Conservation (phyloP, 1,140 invertebrate species). For the Dreissena polymorpha region DNA sequence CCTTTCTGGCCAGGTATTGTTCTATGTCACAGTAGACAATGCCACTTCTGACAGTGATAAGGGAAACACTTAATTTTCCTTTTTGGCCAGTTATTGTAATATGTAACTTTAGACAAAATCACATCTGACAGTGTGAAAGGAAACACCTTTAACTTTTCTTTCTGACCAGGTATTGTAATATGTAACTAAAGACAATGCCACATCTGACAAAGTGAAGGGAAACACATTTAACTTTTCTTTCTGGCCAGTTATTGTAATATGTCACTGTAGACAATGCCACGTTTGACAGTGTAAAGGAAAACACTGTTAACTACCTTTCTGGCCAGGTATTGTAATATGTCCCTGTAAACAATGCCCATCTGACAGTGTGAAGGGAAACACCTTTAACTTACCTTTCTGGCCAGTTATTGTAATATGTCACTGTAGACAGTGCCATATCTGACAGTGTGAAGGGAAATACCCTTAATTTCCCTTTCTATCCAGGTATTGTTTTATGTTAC, state of each 20-base stretch:
- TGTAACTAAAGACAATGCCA: conserved; percentile 74
- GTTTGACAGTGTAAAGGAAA: too few species aligned
- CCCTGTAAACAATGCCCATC: conserved; percentile 75
- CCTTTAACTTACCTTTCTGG: too few species aligned
- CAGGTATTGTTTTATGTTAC: conserved; percentile 76
- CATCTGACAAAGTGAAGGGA: too few species aligned
- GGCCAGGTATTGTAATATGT: neutral
- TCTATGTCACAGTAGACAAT: conserved; percentile 44
- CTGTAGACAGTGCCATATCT: conserved; percentile 83
- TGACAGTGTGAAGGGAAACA: too few species aligned
- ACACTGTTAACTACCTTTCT: too few species aligned
- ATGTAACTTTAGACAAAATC: conserved; percentile 72
- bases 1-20: conserved; percentile 87
- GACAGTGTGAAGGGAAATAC: conserved; percentile 85
- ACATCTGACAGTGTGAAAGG: conserved; percentile 68
- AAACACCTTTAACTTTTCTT: neutral
- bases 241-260: too few species aligned
- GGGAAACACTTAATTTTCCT: conserved; percentile 87
- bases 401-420: too few species aligned
- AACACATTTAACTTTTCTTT: too few species aligned
- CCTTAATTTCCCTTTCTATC: conserved; percentile 90
- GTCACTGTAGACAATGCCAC: too few species aligned
- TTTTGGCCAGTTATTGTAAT: conserved; percentile 85
- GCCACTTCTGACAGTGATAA: conserved; percentile 82
- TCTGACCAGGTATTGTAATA: neutral